These are phyloP conservation scores for Coccyzus lansbergi DNA, from an alignment of 2,797 vertebrate genomes.

Conservation along the genomic window DNA sequence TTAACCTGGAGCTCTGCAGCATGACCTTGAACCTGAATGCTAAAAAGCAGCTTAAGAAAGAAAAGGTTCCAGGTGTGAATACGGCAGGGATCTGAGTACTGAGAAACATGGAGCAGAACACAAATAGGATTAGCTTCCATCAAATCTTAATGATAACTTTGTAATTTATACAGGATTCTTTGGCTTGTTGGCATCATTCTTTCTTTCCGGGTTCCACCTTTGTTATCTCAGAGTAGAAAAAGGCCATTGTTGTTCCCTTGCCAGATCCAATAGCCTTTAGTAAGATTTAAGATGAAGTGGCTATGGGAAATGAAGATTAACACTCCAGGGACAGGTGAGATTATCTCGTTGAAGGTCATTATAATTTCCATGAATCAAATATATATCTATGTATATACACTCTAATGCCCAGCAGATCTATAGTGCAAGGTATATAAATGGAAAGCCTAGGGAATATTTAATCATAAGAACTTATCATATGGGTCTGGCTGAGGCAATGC, in stretches of 20 bases:
- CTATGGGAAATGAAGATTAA: slow-evolving; percentile 44
- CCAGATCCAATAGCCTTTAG: background rate
- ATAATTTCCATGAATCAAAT: background rate
- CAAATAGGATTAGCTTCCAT: slow-evolving; percentile 17
- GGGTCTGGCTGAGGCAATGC: background rate
- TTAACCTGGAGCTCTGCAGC: background rate
- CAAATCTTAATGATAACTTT: background rate
- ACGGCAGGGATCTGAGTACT: background rate
- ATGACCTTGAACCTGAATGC: background rate
- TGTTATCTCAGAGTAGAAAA: slow-evolving; percentile 20
- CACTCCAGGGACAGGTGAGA: background rate
- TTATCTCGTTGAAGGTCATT: slow-evolving; percentile 18
- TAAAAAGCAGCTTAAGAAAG: background rate
- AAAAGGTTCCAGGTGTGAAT: slow-evolving; percentile 10
- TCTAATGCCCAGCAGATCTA: background rate
- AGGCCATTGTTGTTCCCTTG: background rate
- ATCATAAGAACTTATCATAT: background rate
- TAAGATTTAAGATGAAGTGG: slow-evolving; percentile 17
- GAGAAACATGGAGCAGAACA: slow-evolving; percentile 13
- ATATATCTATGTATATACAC: background rate
- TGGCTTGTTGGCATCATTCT: background rate
- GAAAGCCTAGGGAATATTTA: slow-evolving; percentile 12
- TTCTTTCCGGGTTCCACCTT: background rate
- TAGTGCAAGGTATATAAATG: background rate
- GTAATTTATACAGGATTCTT: slow-evolving; percentile 2